Evolutionary conservation across 37 sponge, comb jelly and placozoan species (phyloP), one percentile per base, ranked within the genome.

Genomic region (Chondrilla cf. caribensis): DNA sequence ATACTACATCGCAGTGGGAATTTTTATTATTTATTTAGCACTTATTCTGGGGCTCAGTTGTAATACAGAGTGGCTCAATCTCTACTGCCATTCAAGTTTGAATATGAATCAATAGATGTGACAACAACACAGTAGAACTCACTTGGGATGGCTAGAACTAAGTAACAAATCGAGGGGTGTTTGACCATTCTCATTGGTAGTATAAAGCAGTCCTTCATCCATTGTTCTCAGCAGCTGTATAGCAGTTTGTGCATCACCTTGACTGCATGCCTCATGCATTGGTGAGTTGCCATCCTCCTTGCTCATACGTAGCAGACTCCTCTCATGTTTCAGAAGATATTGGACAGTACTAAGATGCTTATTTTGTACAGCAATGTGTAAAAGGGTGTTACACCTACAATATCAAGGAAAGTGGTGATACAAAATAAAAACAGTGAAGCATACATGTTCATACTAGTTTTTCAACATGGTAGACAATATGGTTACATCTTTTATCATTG

Each of bases 291-390:
- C 91, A n/a, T 77, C 25, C 3, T 60, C 54, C 33, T 87, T 36
- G 39, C 17, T 75, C 66, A 65, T 83, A 78, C 29, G 67, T 35
- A 71, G 51, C 51, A 47, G 51, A 6, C 11, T 6, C 6, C 11
- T 14, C 51, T 78, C 77, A 62, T 85, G 60, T 18, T 54, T 62
- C 7, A 68, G 18, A 67, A 91, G 82, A 58, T 91, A 87, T 7
- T 54, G 3, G 7, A 87, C 82, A 25, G 85, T 62, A 5, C 76
- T 58, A 2, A 66, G 14, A 24, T 81, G 64, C 25, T 81, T 43
- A 9, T 87, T 75, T 54, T 35, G 14, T 29, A 87, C 87, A 42
- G 91, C 91, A 41, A 70, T 36, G 41, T 91, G 91, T 17, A 91
- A 60, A 0, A 87, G 64, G 35, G 87, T 84, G 64, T 91, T 77